These are phyloP conservation scores for Julus scanicus DNA, from an alignment of 2,888 invertebrate genomes.

Conservation along the genomic window DNA sequence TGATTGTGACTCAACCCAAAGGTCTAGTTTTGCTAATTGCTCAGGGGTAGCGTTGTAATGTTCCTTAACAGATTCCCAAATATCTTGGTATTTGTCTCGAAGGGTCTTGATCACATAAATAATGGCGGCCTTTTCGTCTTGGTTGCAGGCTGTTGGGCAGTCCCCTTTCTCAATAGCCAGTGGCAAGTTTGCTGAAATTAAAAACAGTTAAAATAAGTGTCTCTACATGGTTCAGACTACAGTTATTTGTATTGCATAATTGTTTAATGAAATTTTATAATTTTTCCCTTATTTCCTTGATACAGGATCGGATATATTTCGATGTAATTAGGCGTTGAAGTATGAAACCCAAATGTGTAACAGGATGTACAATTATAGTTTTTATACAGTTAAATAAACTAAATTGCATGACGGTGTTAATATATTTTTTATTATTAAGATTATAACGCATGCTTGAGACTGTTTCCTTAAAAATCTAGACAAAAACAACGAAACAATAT, in stretches of 20 bases:
- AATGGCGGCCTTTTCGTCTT: constrained; percentile 52
- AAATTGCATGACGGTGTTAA: background rate
- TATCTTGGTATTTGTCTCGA: constrained; percentile 50
- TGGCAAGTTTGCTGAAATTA: constrained; percentile 44
- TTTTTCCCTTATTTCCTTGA: too few relatives aligned
- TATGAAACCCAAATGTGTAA: background rate
- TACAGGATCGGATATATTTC: too few relatives aligned
- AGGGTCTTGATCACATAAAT: constrained; percentile 54
- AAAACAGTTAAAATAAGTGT: background rate
- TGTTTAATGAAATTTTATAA: too few relatives aligned
- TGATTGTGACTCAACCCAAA: constrained; percentile 41
- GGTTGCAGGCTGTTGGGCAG: constrained; percentile 52
- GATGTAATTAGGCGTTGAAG: too few relatives aligned
- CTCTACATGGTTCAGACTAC: background rate
- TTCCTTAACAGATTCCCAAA: constrained; percentile 52
- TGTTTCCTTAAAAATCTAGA: background rate
- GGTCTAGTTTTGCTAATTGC: constrained; percentile 50
- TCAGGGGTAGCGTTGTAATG: constrained; percentile 51
- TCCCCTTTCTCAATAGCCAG: constrained; percentile 51
- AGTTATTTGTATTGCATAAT: too few relatives aligned
- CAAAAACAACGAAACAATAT: background rate
- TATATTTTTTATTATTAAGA: background rate
- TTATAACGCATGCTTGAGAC: background rate
- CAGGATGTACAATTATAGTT: background rate
- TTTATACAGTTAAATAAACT: background rate